Evolutionary conservation across 2,797 vertebrate genomes (phyloP).

Genomic region (Tokudaia muenninki): DNA sequence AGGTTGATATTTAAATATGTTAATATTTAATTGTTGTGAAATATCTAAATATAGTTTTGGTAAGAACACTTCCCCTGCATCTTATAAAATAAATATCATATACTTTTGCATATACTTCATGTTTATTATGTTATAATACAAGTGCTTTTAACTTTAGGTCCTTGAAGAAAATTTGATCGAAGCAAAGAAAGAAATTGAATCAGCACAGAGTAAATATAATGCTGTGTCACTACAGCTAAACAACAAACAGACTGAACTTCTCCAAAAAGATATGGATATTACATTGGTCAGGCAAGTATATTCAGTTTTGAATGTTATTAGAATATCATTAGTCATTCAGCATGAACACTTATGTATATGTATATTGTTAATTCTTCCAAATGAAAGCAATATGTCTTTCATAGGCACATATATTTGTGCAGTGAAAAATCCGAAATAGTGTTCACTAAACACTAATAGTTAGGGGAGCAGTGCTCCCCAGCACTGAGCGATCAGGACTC

Average conservation of each 20-base stretch:
- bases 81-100: neutral
- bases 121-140: conserved; percentile 53
- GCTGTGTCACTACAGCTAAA: conserved; percentile 85
- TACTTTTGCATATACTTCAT: conserved; percentile 13
- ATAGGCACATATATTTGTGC: neutral
- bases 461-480: neutral
- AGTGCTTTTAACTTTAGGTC: conserved; percentile 85
- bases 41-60: neutral
- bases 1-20: neutral
- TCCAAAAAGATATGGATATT: conserved; percentile 85
- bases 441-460: neutral
- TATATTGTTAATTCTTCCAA: neutral
- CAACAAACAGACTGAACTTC: conserved; percentile 86
- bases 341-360: neutral
- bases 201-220: conserved; percentile 82
- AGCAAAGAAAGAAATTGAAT: conserved; percentile 85
- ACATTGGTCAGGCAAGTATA: conserved; percentile 85
- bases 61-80: conserved; percentile 38
- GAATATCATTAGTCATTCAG: conserved; percentile 13
- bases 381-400: neutral
- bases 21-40: neutral
- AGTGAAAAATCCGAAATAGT: conserved; percentile 29
- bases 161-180: conserved; percentile 87
- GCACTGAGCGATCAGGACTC: neutral
- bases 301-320: conserved; percentile 39